Base-by-base conservation (phyloP, 1,140 invertebrate genomes). In the Macrobrachium rosenbergii region DNA sequence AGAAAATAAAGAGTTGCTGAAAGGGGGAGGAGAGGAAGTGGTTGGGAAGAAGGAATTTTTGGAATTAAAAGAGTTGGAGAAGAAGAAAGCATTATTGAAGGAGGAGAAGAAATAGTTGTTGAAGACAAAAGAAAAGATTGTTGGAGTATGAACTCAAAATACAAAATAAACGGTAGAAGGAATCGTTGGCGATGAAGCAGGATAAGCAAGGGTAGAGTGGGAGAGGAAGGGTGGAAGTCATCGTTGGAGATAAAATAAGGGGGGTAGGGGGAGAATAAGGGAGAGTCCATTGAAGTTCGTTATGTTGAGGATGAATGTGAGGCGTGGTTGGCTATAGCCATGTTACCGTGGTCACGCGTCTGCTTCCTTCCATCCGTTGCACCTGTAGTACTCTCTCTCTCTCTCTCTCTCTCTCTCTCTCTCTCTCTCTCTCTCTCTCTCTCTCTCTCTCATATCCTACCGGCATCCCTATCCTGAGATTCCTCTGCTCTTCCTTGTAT, bases 191-290 rank as follows among this genome's bases (percentile, higher is more conserved):
- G 3, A 3, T 37, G 28, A 59, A 77, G 37, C 23, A 72, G 52
- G 76, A 78, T 37, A 59, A 60, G 37, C 63, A 73, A 76, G 63
- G 58, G 60, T 73, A 85, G 60, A 69, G 83, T 78, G 76, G 23
- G 83, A 82, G 43, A 28, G 16, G 76, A 45, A 17, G 76, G 76
- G 19, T 17, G 76, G 10, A n/a, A 16, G 5, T 8, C 0, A 64
- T 72, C 62, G 73, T 43, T 28, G 64, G 63, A 59, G n/a, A 82
- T 59, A 60, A 59, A 23, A 21, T 37, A 52, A 43, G 82, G 6
- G 17, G 23, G 73, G 5, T 11, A 62, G 63, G 16, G 75, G 37
- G 83, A 69, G 60, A 79, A 58, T n/a, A 43, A 7, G 28, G 28
- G 69, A 58, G n/a, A 23, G 28, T 21, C 21, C 83, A 84, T 62